Evolutionary conservation across 2,888 invertebrate species (phyloP).

Genomic region (Malacosoma neustria): DNA sequence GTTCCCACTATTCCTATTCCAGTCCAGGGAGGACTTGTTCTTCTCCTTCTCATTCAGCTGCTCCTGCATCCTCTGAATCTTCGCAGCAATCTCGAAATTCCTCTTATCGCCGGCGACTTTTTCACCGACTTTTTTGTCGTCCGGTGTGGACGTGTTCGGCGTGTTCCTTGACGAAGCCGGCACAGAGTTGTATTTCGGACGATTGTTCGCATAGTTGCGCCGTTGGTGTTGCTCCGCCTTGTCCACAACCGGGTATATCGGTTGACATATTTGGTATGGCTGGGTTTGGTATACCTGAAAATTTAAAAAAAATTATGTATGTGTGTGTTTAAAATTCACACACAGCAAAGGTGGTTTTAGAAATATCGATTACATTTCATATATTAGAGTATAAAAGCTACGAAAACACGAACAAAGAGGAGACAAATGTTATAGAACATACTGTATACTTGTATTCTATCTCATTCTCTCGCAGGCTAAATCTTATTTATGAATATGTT

Average conservation of each 20-base stretch:
- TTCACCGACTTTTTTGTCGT: slow-evolving; percentile 20
- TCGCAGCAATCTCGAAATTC: slow-evolving; percentile 34
- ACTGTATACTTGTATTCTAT: no score
- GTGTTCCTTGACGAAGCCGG: slow-evolving; percentile 24
- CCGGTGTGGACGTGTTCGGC: slow-evolving; percentile 18
- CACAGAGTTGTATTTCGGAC: slow-evolving; percentile 12
- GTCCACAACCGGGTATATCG: slow-evolving; percentile 33
- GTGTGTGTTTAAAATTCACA: no score
- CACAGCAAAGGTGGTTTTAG: no score
- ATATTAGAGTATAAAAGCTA: no score
- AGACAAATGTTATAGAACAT: no score
- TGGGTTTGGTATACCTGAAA: slow-evolving; percentile 46
- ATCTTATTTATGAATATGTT: no score
- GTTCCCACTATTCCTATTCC: slow-evolving; percentile 38
- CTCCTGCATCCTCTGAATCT: slow-evolving; percentile 52
- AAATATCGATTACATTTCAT: no score
- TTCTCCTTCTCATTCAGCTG: slow-evolving; percentile 30
- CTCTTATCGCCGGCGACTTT: slow-evolving; percentile 8
- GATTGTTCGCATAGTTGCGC: slow-evolving; percentile 15
- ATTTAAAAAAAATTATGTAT: neutral
- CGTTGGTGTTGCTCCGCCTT: slow-evolving; percentile 15
- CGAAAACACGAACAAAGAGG: no score
- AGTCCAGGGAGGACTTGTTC: slow-evolving; percentile 18
- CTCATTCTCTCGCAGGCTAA: no score
- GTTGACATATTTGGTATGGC: slow-evolving; percentile 41